A percentile compares a stretch with the other conserved stretches of the same genome.
phyloP scores from a whole-genome alignment of 1,140 invertebrate species.

The Drosophila tani region DNA sequence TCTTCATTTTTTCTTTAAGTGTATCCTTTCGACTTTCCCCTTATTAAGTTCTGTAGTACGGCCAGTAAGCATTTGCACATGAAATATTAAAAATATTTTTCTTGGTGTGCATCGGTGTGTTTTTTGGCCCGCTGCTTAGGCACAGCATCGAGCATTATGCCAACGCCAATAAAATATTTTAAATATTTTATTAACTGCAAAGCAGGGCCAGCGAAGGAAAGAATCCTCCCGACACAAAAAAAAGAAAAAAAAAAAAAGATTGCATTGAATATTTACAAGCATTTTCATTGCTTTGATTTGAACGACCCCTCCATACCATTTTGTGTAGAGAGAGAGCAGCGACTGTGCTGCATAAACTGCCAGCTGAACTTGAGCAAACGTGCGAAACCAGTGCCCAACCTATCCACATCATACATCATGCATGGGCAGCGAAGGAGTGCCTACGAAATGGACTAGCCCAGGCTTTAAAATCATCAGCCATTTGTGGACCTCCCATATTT shows the following conservation, averaged over 20 bases:
- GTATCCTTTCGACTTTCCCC: slow-evolving; percentile 16
- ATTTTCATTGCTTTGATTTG: slow-evolving; percentile 83
- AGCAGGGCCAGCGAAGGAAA: slow-evolving; percentile 56
- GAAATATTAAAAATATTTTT: slow-evolving; percentile 80
- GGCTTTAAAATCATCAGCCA: slow-evolving; percentile 8
- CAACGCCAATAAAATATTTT: slow-evolving; percentile 76
- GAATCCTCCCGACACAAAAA: slow-evolving; percentile 11
- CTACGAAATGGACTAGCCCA: slow-evolving; percentile 28
- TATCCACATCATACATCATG: slow-evolving; percentile 30
- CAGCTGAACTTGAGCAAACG: slow-evolving; percentile 54
- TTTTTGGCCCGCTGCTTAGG: slow-evolving; percentile 17
- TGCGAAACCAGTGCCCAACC: slow-evolving; percentile 45
- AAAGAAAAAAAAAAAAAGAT: slow-evolving; percentile 29
- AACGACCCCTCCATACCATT: slow-evolving; percentile 55
- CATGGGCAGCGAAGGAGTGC: slow-evolving; percentile 21
- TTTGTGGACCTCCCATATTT: not conserved
- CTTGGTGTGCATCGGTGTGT: slow-evolving; percentile 64
- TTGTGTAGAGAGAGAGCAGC: slow-evolving; percentile 53
- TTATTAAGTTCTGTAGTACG: slow-evolving; percentile 35
- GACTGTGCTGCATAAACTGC: slow-evolving; percentile 66
- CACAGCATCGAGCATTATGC: slow-evolving; percentile 56
- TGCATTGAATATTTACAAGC: slow-evolving; percentile 84
- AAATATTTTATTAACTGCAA: slow-evolving; percentile 82
- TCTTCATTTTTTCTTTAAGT: slow-evolving; percentile 4
- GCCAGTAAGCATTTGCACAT: slow-evolving; percentile 73